Percentiles rank a stretch among this genome's conserved stretches.
phyloP scores from a whole-genome alignment of 2,888 invertebrate species.

The Scaptodrosophila latifasciaeformis region DNA sequence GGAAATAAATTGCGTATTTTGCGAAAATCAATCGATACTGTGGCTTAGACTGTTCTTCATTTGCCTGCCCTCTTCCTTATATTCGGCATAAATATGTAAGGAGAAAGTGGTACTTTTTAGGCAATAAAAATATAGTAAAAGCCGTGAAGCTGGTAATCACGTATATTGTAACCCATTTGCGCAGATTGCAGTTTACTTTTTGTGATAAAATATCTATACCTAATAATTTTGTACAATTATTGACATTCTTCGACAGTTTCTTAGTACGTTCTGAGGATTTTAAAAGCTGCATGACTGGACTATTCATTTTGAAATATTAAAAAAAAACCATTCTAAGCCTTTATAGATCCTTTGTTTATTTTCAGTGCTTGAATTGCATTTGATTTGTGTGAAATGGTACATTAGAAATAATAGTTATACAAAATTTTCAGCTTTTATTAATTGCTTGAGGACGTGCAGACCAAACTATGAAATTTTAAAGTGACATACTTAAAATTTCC shows the following conservation, averaged over 20 bases:
- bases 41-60: conserved; percentile 18
- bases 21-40: conserved; percentile 28
- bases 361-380: no score
- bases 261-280: conserved; percentile 20
- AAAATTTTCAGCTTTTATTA: no score
- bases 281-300: not conserved
- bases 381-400: no score
- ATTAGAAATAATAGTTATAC: no score
- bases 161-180: conserved; percentile 23
- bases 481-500: no score
- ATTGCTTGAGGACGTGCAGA: no score
- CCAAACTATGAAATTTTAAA: no score
- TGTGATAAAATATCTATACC: conserved; percentile 35
- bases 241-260: conserved; percentile 23
- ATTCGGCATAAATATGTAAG: conserved; percentile 22
- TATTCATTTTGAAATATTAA: no score
- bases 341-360: no score
- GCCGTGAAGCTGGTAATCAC: conserved; percentile 11
- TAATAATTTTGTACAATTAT: conserved; percentile 22
- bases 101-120: conserved; percentile 3
- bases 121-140: conserved; percentile 21
- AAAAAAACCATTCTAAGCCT: no score
- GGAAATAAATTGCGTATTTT: conserved; percentile 21
- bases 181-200: conserved; percentile 10
- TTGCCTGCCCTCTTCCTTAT: conserved; percentile 30